Evolutionary conservation across 2,113 vertebrate species (phyloP).

Genomic region (Atrichornis clamosus): DNA sequence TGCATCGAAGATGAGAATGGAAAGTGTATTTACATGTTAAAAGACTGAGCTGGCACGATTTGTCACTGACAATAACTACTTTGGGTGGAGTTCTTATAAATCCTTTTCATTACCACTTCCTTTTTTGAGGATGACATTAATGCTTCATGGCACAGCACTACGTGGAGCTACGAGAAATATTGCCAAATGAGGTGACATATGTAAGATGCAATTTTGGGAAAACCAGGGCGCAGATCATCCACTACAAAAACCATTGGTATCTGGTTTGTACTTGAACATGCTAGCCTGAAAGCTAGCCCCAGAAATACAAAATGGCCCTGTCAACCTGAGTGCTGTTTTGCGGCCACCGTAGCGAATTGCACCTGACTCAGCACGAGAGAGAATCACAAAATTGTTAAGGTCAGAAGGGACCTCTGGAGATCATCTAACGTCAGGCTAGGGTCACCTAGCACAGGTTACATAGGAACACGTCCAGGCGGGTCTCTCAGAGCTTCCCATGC

Average conservation of each 20-base stretch:
- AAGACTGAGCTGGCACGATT: not conserved
- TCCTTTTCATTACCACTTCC: not conserved
- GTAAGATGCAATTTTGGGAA: not conserved
- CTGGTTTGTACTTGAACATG: fast-evolving
- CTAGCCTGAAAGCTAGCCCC: no score
- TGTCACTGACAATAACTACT: not conserved
- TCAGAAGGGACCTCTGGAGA: not conserved
- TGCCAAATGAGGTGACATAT: not conserved
- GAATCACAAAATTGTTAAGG: not conserved
- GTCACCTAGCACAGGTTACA: not conserved
- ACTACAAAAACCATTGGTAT: fast-evolving
- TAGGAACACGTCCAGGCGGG: not conserved
- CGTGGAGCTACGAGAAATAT: not conserved
- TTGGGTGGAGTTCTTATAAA: not conserved
- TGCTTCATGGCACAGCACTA: not conserved
- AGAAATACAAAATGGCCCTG: fast-evolving
- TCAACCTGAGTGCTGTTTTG: fast-evolving
- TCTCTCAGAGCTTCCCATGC: not conserved
- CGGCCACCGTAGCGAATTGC: fast-evolving
- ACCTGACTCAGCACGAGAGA: fast-evolving
- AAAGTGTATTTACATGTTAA: not conserved
- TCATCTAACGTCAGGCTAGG: not conserved
- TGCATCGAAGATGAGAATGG: not conserved
- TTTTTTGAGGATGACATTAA: not conserved
- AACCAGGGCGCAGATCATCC: fast-evolving